phyloP scores from a whole-genome alignment of 2,888 invertebrate species.

The Mantis religiosa region DNA sequence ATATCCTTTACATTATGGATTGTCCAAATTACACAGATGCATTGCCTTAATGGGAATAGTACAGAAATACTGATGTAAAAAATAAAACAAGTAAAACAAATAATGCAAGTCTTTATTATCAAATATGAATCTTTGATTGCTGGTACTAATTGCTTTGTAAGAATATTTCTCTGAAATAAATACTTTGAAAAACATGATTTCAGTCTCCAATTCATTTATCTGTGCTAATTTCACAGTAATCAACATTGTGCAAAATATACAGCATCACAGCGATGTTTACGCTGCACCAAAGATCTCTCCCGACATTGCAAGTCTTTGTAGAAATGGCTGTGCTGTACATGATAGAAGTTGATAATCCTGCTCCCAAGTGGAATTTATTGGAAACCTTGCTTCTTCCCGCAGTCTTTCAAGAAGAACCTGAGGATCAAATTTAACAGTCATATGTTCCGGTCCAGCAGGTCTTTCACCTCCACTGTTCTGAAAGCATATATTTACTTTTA shows the following conservation, averaged over 20 bases:
- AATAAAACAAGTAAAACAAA: neutral
- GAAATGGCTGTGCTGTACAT: conserved; percentile 77
- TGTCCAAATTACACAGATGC: no score
- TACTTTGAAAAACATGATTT: neutral
- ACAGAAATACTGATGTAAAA: neutral
- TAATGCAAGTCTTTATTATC: neutral
- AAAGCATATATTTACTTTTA: neutral
- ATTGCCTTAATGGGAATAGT: no score
- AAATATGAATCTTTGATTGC: neutral
- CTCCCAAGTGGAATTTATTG: conserved; percentile 57
- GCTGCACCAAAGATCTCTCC: conserved; percentile 66
- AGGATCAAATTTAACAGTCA: conserved; percentile 61
- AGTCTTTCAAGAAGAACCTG: conserved; percentile 68
- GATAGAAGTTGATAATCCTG: conserved; percentile 64
- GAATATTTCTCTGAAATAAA: neutral
- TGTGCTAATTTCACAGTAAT: neutral
- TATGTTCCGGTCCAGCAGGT: conserved; percentile 38
- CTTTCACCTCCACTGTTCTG: conserved; percentile 22
- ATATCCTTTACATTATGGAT: no score
- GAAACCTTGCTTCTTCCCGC: conserved; percentile 55
- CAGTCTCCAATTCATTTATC: neutral
- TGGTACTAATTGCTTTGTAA: neutral
- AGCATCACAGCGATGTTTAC: neutral
- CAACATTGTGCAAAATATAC: neutral
- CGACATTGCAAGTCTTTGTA: conserved; percentile 70